These are phyloP conservation scores for Plecturocebus donacophilus DNA, from an alignment of 2,113 vertebrate genomes.

Conservation along the genomic window DNA sequence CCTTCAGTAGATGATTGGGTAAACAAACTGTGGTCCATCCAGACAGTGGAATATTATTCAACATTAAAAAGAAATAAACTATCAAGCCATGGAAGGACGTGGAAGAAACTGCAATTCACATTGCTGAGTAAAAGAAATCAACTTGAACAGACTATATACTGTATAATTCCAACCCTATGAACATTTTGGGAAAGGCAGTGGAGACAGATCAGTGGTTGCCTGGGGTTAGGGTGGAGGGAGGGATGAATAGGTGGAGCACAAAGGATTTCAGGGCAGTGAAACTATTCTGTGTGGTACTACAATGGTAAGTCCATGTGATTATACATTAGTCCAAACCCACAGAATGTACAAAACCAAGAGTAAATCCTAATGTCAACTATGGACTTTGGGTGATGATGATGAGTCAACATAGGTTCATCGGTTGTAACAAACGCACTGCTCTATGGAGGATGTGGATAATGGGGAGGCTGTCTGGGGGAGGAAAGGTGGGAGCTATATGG, in stretches of 20 bases:
- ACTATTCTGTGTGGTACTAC: neutral
- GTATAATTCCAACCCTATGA: neutral
- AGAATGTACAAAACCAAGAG: neutral
- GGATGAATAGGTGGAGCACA: neutral
- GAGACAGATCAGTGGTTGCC: neutral
- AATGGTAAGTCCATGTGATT: neutral
- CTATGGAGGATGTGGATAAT: neutral
- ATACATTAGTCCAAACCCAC: neutral
- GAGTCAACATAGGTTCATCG: neutral
- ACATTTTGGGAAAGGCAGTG: neutral
- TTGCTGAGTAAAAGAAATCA: neutral
- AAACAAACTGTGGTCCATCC: neutral
- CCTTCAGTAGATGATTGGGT: neutral
- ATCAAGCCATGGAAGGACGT: neutral
- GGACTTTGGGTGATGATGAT: neutral
- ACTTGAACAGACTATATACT: neutral
- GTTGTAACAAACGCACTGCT: no score
- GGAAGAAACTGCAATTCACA: neutral
- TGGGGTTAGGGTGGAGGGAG: neutral
- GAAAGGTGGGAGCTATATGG: neutral
- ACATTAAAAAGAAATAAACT: neutral
- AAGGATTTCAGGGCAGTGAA: neutral
- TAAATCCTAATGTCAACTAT: neutral
- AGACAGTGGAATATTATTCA: neutral
- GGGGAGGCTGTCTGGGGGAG: no score